A percentile compares a stretch with the other conserved stretches of the same genome.
Conservation (phyloP, 2,888 invertebrate genomes). For the Abscondita cerata region DNA sequence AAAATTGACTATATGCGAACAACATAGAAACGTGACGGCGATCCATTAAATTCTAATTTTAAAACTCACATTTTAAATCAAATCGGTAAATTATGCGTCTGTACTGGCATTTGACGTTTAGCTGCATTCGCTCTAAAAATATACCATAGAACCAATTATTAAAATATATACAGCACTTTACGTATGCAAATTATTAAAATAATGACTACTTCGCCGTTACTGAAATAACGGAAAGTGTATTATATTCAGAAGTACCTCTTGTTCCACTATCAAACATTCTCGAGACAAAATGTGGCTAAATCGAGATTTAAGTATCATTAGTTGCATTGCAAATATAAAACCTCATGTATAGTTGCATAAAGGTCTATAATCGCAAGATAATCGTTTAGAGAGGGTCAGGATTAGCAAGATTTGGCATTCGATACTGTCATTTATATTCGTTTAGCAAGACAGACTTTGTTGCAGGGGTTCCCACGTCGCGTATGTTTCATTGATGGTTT, state of each 20-base stretch:
- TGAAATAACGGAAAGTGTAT: background rate
- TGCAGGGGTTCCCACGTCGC: slow-evolving; percentile 43
- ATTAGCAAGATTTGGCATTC: slow-evolving; percentile 58
- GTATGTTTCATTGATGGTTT: slow-evolving; percentile 47
- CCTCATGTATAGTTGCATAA: slow-evolving; percentile 43
- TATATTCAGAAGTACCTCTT: slow-evolving; percentile 16
- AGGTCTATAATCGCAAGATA: slow-evolving; percentile 55
- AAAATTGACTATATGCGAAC: no score
- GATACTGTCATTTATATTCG: slow-evolving; percentile 58
- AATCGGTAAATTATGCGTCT: no score
- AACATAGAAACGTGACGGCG: no score
- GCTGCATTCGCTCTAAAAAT: no score
- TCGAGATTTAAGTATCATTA: slow-evolving; percentile 56
- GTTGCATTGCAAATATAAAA: slow-evolving; percentile 38
- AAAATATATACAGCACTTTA: no score
- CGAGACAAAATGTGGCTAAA: slow-evolving; percentile 54
- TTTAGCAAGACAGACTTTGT: slow-evolving; percentile 46
- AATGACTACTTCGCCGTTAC: no score
- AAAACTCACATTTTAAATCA: no score
- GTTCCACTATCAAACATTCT: slow-evolving; percentile 35
- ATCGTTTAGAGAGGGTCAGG: slow-evolving; percentile 50
- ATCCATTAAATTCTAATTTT: no score
- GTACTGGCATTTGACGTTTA: no score
- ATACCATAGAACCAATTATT: no score
- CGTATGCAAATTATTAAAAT: no score